Evolutionary conservation across 2,113 vertebrate species (phyloP).

Genomic region (Collichthys lucidus): DNA sequence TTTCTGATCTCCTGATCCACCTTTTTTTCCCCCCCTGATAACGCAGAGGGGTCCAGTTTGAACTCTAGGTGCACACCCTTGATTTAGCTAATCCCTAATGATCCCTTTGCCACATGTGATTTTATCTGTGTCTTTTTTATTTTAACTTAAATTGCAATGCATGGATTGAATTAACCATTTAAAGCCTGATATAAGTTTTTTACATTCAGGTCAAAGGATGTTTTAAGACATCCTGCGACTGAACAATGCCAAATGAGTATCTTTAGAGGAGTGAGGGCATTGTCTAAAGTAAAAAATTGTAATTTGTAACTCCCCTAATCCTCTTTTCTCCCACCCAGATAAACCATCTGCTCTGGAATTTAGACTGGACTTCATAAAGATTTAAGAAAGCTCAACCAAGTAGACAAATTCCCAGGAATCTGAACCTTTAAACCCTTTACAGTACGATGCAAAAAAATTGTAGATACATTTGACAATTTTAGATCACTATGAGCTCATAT

Average conservation of each 20-base stretch:
- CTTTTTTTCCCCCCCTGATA: conserved; percentile 44
- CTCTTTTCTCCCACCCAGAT: conserved; percentile 70
- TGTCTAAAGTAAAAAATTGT: conserved; percentile 56
- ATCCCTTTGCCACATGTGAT: conserved; percentile 51
- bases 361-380: conserved; percentile 63
- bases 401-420: conserved; percentile 26
- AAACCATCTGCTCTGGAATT: conserved; percentile 80
- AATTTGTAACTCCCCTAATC: conserved; percentile 65
- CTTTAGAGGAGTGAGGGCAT: conserved; percentile 3
- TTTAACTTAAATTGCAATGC: conserved; percentile 12
- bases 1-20: conserved; percentile 44
- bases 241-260: conserved; percentile 23
- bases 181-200: conserved; percentile 30
- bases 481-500: neutral
- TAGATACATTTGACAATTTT: neutral
- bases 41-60: conserved; percentile 34
- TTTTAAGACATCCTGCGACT: neutral
- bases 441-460: neutral
- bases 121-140: conserved; percentile 17
- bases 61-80: conserved; percentile 45
- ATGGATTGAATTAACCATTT: conserved; percentile 14
- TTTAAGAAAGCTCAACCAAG: conserved; percentile 56
- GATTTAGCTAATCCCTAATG: conserved; percentile 45
- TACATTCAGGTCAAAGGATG: neutral
- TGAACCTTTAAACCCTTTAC: conserved; percentile 11